These are phyloP conservation scores for Caracal caracal DNA, from an alignment of 2,113 vertebrate species.

Conservation along the genomic window DNA sequence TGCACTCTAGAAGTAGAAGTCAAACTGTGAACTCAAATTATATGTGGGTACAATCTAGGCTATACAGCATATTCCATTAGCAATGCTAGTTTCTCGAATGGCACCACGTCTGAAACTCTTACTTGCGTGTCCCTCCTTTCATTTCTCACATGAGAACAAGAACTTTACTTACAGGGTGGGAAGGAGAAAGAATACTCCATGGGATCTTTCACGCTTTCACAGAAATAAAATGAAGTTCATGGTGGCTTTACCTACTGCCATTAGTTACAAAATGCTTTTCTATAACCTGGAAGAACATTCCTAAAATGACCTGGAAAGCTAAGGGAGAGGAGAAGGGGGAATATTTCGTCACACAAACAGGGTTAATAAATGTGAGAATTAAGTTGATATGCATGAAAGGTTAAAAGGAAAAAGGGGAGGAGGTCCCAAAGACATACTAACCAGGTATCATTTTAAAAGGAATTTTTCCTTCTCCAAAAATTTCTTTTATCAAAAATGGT, in stretches of 20 bases:
- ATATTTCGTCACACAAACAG: background rate
- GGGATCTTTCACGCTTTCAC: background rate
- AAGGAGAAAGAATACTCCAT: background rate
- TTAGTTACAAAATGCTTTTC: background rate
- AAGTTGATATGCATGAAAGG: background rate
- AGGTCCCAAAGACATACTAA: background rate
- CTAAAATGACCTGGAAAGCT: background rate
- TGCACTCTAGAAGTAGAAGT: background rate
- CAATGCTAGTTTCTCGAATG: background rate
- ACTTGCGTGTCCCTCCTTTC: background rate
- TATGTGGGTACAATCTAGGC: background rate
- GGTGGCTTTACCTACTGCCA: background rate
- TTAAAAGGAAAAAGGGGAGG: background rate
- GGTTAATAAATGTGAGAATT: background rate
- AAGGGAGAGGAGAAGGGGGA: background rate
- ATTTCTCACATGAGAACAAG: background rate
- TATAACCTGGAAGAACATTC: background rate
- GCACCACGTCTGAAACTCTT: background rate
- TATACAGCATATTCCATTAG: background rate
- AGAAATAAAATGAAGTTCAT: constrained; percentile 29
- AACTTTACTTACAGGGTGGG: background rate
- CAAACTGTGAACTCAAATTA: background rate
- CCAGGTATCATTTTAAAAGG: background rate
- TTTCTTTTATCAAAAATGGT: background rate
- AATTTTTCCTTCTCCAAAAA: background rate